Evolutionary conservation across 2,113 vertebrate species (phyloP), one percentile per base, ranked within the genome.

Genomic region (Petroica traversi): DNA sequence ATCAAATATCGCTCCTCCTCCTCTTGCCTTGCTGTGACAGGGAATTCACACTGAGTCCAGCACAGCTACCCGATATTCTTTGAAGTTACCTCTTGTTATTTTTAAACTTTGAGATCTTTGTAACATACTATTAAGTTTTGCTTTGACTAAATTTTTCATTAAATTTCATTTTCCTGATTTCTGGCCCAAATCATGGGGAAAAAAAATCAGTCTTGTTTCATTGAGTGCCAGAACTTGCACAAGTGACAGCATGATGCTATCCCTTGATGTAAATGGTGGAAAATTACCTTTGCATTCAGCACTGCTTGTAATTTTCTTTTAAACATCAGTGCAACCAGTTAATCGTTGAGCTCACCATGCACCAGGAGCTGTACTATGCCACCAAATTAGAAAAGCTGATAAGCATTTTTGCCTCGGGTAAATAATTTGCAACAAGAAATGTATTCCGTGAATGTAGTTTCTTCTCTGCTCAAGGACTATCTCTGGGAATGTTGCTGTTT

Each of bases 381-480:
- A 73, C 55, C 18, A 16, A 87, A 88, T 93, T 76, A 83, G 85
- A 88, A 88, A 79, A 59, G 17, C 0, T 31, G 55, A 87, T 89
- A 89, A 93, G 82, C 18, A 33, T 58, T 91, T 93, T 87, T 94
- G 80, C 89, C 91, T 91, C 5, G 3, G 84, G 85, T 79, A 85
- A 82, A 89, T 64, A 82, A 92, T 78, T 89, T 91, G 66, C 81
- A 87, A 63, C 19, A 68, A 74, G 91, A 91, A 95, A 94, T 82
- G 18, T 75, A 73, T 95, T 92, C 58, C 0, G 0, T 52, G 49
- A 82, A 81, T 12, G 38, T 15, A 58, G 49, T 36, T 91, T 75
- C 62, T 91, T 85, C 95, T 73, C 81, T 85, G 92, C 75, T 89
- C n/a, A 82, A 82, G 87, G 89, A 95, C 13, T 72, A 4, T 94